Percentiles rank a stretch among this genome's conserved stretches.
These are phyloP conservation scores for Drosophila heteroneura DNA, from an alignment of 2,888 invertebrate genomes.

Conservation along the genomic window DNA sequence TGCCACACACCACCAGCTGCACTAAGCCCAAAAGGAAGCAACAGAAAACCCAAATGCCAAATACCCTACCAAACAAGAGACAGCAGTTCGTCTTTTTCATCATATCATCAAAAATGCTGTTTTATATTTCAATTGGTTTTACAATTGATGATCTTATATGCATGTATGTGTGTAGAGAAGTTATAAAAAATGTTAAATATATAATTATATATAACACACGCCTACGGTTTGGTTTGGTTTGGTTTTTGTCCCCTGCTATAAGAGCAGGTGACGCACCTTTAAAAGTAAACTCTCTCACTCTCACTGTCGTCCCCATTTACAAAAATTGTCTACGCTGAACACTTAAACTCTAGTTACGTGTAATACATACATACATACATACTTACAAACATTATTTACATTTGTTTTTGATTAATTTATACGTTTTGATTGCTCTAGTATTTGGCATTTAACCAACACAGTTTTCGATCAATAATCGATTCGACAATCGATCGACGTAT, in stretches of 20 bases:
- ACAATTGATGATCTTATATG: slow-evolving; percentile 44
- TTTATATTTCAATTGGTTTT: slow-evolving; percentile 50
- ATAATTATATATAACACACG: slow-evolving; percentile 49
- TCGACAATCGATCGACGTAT: slow-evolving; percentile 28
- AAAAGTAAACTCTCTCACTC: slow-evolving; percentile 43
- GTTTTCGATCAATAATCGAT: slow-evolving; percentile 35
- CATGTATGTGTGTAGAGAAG: slow-evolving; percentile 36
- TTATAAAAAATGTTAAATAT: slow-evolving; percentile 54
- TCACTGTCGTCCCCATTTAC: slow-evolving; percentile 36
- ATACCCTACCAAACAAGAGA: slow-evolving; percentile 32
- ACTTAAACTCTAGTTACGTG: slow-evolving; percentile 38
- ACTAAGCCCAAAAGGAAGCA: slow-evolving; percentile 31
- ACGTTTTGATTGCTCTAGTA: slow-evolving; percentile 47
- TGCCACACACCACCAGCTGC: slow-evolving; percentile 41
- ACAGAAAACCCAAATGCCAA: slow-evolving; percentile 15
- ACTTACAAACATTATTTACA: slow-evolving; percentile 62
- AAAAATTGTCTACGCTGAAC: slow-evolving; percentile 55
- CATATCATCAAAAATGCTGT: slow-evolving; percentile 24
- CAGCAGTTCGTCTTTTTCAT: slow-evolving; percentile 10
- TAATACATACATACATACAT: slow-evolving; percentile 40
- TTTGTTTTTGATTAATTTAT: slow-evolving; percentile 28
- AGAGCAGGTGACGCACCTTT: slow-evolving; percentile 17
- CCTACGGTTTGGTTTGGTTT: slow-evolving; percentile 2
- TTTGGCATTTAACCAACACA: slow-evolving; percentile 36
- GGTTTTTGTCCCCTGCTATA: slow-evolving; percentile 10